Evolutionary conservation across 2,113 vertebrate species (phyloP).

Genomic region (Garra rufa): DNA sequence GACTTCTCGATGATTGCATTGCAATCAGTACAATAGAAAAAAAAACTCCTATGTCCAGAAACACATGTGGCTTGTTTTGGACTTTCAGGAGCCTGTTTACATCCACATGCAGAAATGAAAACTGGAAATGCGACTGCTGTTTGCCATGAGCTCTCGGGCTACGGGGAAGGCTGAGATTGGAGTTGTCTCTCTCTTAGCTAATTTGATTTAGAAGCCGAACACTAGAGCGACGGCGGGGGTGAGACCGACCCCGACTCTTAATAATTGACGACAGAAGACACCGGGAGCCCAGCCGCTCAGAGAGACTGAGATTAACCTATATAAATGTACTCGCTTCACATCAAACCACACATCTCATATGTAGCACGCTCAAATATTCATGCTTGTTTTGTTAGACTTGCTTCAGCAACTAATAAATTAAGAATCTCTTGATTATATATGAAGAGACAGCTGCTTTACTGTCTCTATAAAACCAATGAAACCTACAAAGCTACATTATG

Average conservation of each 20-base stretch:
- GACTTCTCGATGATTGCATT: too few species aligned
- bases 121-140: not conserved
- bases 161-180: not conserved
- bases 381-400: slow-evolving; percentile 15
- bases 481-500: not conserved
- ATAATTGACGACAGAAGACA: slow-evolving; percentile 11
- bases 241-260: not conserved
- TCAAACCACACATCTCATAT: not conserved
- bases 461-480: not conserved
- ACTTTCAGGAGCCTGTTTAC: not conserved
- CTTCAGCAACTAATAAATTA: not conserved
- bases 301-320: slow-evolving; percentile 12
- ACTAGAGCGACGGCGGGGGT: not conserved
- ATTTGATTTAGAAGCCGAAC: not conserved
- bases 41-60: not conserved
- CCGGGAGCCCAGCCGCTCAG: not conserved
- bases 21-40: not conserved
- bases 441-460: not conserved
- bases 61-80: not conserved
- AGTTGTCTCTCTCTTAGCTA: slow-evolving; percentile 5
- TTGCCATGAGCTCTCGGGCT: not conserved
- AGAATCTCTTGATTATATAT: not conserved
- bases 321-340: not conserved
- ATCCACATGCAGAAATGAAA: not conserved
- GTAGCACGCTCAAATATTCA: not conserved